These are phyloP conservation scores for Alosa sapidissima DNA, from an alignment of 2,797 vertebrate genomes.

Conservation along the genomic window DNA sequence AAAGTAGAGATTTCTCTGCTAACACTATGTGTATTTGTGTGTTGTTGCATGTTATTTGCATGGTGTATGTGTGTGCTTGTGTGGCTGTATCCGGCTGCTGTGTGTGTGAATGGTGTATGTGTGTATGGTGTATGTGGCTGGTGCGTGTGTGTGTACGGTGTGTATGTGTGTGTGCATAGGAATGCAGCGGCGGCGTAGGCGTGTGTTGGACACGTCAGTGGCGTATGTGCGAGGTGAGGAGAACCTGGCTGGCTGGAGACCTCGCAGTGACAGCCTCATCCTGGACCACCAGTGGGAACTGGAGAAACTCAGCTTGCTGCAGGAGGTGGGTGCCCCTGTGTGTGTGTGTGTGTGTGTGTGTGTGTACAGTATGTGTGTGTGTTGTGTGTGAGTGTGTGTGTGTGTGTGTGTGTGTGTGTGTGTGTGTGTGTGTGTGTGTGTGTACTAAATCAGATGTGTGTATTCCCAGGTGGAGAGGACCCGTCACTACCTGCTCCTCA, in stretches of 20 bases:
- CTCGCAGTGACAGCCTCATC: slow-evolving; percentile 96
- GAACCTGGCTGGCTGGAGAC: slow-evolving; percentile 96
- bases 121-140: not conserved
- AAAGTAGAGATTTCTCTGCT: no score
- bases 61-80: no score
- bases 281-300: slow-evolving; percentile 98
- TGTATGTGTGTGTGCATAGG: slow-evolving; percentile 66
- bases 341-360: slow-evolving; percentile 20
- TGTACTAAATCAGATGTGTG: not conserved
- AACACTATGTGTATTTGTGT: not conserved
- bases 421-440: slow-evolving; percentile 12
- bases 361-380: not conserved
- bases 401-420: not conserved
- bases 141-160: not conserved
- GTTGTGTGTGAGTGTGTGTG: slow-evolving; percentile 15
- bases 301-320: slow-evolving; percentile 95
- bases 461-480: slow-evolving; percentile 93
- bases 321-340: slow-evolving; percentile 78
- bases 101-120: not conserved
- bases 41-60: not conserved
- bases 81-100: not conserved
- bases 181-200: slow-evolving; percentile 95
- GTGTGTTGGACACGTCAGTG: slow-evolving; percentile 95
- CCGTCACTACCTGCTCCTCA: slow-evolving; percentile 91
- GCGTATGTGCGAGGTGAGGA: slow-evolving; percentile 96